Evolutionary conservation across 2,888 invertebrate species (phyloP), one percentile per base, ranked within the genome.

Genomic region (Petrolisthes cinctipes): DNA sequence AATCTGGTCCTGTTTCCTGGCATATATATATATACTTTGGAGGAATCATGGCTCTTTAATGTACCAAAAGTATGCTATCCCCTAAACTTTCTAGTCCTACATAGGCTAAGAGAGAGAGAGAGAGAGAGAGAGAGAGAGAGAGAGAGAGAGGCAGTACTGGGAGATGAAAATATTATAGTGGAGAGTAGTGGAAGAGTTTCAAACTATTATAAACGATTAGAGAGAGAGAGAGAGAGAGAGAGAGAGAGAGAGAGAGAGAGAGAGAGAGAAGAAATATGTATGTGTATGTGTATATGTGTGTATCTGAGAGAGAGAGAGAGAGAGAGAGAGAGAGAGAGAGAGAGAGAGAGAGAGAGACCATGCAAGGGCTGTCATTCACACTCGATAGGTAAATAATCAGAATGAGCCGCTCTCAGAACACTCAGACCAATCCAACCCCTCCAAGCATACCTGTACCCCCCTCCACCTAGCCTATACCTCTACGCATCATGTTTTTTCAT

Each of bases 121-220:
- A 66, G 66, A 66, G 66, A 66, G 66, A 66, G 66, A 66, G 66
- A 66, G 66, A 66, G 66, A 66, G 66, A 66, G 66, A 11, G 66
- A 14, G 66, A 14, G 14, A 14, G 66, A 66, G 66, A 66, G 66
- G 66, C 9, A 14, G 14, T 11, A 66, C 9, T 11, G 66, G 14
- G 66, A 66, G 66, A 66, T 11, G 14, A 66, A 11, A 14, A 14
- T 66, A 14, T 66, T 7, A 7, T 66, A n/a, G n/a, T n/a, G n/a
- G n/a, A n/a, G n/a, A n/a, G n/a, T n/a, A n/a, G n/a, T n/a, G n/a
- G n/a, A n/a, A n/a, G n/a, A 66, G 14, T 66, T 66, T 7, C 14
- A 66, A 66, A 66, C 9, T 66, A 11, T 66, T 66, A 66, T 66
- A 66, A 7, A 66, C 66, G n/a, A n/a, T n/a, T n/a, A n/a, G n/a